Conservation (phyloP, 1,140 invertebrate genomes). For the Papilio glaucus region DNA sequence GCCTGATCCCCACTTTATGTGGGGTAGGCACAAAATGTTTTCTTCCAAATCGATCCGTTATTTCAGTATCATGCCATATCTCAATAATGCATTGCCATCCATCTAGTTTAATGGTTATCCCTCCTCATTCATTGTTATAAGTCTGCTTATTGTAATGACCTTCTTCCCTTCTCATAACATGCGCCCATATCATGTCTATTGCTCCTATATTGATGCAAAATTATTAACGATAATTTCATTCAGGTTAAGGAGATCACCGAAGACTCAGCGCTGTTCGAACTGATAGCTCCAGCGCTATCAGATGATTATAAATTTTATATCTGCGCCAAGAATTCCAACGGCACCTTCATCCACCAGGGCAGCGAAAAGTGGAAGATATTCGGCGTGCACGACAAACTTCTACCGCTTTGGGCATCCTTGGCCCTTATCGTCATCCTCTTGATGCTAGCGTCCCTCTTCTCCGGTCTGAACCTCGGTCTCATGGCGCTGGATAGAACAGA, state of each 20-base stretch:
- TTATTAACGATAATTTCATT: not conserved
- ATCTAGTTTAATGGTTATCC: too few relatives aligned
- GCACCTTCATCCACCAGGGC: constrained; percentile 90
- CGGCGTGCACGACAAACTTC: constrained; percentile 86
- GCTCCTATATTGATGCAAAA: too few relatives aligned
- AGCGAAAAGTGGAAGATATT: constrained; percentile 86
- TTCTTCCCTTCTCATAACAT: too few relatives aligned
- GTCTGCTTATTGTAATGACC: too few relatives aligned
- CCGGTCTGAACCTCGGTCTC: constrained; percentile 97
- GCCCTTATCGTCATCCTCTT: constrained; percentile 91
- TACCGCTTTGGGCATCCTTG: constrained; percentile 91
- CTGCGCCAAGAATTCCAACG: constrained; percentile 85
- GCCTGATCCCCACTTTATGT: too few relatives aligned
- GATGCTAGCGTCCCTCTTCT: constrained; percentile 95
- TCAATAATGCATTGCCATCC: too few relatives aligned
- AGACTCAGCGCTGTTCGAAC: constrained; percentile 83
- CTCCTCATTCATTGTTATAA: too few relatives aligned
- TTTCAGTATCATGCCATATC: too few relatives aligned
- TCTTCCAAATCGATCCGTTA: too few relatives aligned
- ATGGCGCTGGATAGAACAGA: constrained; percentile 98
- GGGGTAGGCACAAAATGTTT: too few relatives aligned
- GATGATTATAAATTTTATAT: constrained; percentile 85
- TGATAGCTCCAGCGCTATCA: constrained; percentile 84
- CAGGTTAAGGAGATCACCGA: constrained; percentile 60
- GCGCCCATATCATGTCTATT: too few relatives aligned